A percentile compares a stretch with the other conserved stretches of the same genome.
Conservation (phyloP, 2,888 invertebrate species). For the Melanostoma mellinum region DNA sequence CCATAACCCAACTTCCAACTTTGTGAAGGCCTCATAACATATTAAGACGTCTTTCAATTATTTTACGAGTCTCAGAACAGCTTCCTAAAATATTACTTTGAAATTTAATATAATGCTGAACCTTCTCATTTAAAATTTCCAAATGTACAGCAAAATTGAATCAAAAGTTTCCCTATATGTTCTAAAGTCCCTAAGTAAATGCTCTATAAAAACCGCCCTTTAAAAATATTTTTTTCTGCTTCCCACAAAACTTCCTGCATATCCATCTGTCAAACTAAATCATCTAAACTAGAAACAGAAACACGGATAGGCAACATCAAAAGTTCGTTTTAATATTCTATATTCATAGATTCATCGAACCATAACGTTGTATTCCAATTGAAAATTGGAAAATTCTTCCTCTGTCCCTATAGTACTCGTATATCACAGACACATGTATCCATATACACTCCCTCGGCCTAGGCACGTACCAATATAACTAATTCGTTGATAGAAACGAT, state of each 20-base stretch:
- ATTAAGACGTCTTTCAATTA: no score
- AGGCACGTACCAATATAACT: not conserved
- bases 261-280: conserved; percentile 59
- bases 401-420: no score
- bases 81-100: no score
- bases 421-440: no score
- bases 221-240: not conserved
- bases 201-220: no score
- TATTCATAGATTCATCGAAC: conserved; percentile 66
- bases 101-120: no score
- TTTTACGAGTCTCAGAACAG: no score
- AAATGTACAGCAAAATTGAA: conserved; percentile 11
- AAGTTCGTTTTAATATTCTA: conserved; percentile 57
- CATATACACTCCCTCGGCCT: not conserved
- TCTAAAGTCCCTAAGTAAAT: no score
- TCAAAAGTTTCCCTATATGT: not conserved
- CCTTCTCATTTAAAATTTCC: not conserved
- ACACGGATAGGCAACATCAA: conserved; percentile 31
- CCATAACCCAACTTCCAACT: no score
- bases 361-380: conserved; percentile 24
- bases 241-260: conserved; percentile 36
- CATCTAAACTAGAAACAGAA: conserved; percentile 35
- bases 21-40: no score
- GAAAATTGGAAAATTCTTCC: conserved; percentile 15
- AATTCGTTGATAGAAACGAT: conserved; percentile 48